A percentile compares a stretch with the other conserved stretches of the same genome.
phyloP scores from a whole-genome alignment of 2,797 vertebrate species.

The Myotis myotis region DNA sequence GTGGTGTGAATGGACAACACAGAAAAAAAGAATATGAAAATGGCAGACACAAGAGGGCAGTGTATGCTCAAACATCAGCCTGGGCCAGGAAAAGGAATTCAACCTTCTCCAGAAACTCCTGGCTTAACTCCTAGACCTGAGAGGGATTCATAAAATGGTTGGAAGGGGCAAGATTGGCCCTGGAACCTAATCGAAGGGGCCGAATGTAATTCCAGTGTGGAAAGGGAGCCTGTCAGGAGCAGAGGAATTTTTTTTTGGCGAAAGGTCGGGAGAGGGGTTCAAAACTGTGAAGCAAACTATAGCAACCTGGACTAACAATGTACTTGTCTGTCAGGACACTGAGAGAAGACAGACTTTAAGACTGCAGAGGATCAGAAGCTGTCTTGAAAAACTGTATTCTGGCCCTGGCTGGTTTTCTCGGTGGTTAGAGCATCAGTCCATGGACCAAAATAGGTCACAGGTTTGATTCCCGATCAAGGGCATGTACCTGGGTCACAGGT shows the following conservation, averaged over 20 bases:
- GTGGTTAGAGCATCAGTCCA: too few species aligned
- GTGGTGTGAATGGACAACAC: not conserved
- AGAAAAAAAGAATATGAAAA: not conserved
- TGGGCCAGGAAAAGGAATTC: not conserved
- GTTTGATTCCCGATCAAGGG: too few species aligned
- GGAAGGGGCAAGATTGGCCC: not conserved
- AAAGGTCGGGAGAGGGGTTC: not conserved
- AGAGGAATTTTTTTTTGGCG: not conserved
- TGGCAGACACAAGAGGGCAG: slow-evolving; percentile 63
- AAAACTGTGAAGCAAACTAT: too few species aligned
- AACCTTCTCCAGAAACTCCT: not conserved
- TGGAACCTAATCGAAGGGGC: not conserved
- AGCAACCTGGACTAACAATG: too few species aligned
- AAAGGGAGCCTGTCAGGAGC: not conserved
- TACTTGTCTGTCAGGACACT: not conserved
- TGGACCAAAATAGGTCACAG: too few species aligned
- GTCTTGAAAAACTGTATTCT: too few species aligned
- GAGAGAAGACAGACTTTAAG: not conserved
- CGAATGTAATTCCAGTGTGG: not conserved
- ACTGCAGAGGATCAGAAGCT: too few species aligned
- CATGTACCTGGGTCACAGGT: too few species aligned
- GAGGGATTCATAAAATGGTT: not conserved
- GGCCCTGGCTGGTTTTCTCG: too few species aligned
- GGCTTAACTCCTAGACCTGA: not conserved
- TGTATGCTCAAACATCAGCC: not conserved